These are phyloP conservation scores for Ancistrus triradiatus DNA, from an alignment of 2,113 vertebrate species.

Conservation along the genomic window DNA sequence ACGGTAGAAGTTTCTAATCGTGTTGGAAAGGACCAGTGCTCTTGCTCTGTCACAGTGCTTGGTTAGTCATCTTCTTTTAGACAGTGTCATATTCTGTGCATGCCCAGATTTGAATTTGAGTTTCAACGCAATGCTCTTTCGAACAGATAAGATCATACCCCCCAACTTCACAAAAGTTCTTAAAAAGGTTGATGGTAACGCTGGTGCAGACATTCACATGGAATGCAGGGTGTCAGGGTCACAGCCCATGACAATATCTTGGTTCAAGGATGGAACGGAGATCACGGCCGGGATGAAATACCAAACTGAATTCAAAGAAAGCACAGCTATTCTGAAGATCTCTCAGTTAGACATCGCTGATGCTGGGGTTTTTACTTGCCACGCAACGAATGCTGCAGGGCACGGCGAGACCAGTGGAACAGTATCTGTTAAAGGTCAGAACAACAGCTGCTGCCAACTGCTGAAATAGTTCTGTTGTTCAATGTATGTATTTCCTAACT, in stretches of 20 bases:
- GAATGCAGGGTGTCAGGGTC: conserved; percentile 94
- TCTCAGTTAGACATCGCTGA: conserved; percentile 76
- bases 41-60: conserved; percentile 85
- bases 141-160: conserved; percentile 90
- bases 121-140: conserved; percentile 58
- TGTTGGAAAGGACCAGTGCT: conserved; percentile 87
- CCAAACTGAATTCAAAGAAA: conserved; percentile 80
- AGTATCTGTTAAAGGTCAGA: conserved; percentile 90
- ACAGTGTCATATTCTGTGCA: background rate
- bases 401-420: conserved; percentile 88
- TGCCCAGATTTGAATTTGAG: background rate
- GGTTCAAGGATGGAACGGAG: conserved; percentile 91
- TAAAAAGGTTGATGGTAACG: conserved; percentile 81
- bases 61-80: conserved; percentile 70
- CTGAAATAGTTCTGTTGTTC: conserved; percentile 7
- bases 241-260: conserved; percentile 84
- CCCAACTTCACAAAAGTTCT: conserved; percentile 90
- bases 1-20: conserved; percentile 91
- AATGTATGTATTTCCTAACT: conserved; percentile 10
- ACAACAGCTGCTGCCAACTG: conserved; percentile 21
- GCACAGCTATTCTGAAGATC: conserved; percentile 80
- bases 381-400: conserved; percentile 88
- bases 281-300: conserved; percentile 74
- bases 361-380: conserved; percentile 87
- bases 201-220: conserved; percentile 71